A percentile compares a stretch with the other conserved stretches of the same genome.
Evolutionary conservation across 2,888 invertebrate species (phyloP).

Genomic region (Alentia gelatinosa): DNA sequence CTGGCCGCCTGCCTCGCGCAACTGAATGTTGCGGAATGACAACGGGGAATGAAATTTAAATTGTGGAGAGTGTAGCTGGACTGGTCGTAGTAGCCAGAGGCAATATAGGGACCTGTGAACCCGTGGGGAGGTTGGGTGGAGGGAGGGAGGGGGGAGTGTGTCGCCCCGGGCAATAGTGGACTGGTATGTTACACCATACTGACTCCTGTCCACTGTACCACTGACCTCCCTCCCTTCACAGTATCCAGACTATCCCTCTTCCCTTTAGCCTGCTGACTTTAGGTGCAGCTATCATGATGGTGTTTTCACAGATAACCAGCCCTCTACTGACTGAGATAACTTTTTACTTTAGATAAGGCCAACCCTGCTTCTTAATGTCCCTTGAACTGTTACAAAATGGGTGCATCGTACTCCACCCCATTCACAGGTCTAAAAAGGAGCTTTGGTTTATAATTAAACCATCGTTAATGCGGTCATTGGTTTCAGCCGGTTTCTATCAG

Average conservation of each 20-base stretch:
- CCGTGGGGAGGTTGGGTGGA: background rate
- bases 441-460: background rate
- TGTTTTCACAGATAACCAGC: background rate
- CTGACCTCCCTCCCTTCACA: background rate
- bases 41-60: slow-evolving; percentile 24
- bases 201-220: slow-evolving; percentile 10
- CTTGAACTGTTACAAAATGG: too few species aligned
- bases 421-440: background rate
- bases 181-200: slow-evolving; percentile 29
- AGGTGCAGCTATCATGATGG: background rate
- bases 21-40: background rate
- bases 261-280: background rate
- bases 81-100: too few species aligned
- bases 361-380: too few species aligned
- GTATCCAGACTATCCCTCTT: background rate
- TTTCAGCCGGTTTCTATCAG: too few species aligned
- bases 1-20: too few species aligned
- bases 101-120: too few species aligned
- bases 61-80: slow-evolving; percentile 21
- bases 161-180: slow-evolving; percentile 38
- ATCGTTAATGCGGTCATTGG: background rate
- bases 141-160: background rate
- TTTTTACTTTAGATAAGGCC: too few species aligned
- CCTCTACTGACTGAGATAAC: too few species aligned
- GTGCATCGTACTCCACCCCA: too few species aligned